Evolutionary conservation across 2,797 vertebrate genomes (phyloP).

Genomic region (Rhyacichthys aspro): DNA sequence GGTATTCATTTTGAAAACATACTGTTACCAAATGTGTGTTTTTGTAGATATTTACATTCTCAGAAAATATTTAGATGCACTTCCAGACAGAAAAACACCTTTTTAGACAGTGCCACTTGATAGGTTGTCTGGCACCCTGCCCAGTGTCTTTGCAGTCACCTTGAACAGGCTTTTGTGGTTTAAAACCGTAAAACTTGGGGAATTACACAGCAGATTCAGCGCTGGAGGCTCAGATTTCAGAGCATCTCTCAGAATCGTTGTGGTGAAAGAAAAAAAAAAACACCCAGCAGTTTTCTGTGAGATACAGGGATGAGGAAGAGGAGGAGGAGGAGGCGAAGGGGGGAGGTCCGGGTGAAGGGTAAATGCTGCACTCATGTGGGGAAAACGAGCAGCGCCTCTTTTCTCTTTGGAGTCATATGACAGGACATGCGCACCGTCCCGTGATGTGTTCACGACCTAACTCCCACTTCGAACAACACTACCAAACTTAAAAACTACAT

Average conservation of each 20-base stretch:
- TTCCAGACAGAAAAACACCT: slow-evolving; percentile 30
- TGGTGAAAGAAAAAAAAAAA: slow-evolving; percentile 48
- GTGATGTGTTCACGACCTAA: slow-evolving; percentile 43
- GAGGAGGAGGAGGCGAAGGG: neutral
- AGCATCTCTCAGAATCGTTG: slow-evolving; percentile 52
- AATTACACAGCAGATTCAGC: slow-evolving; percentile 68
- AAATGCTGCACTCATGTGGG: slow-evolving; percentile 81
- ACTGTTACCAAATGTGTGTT: slow-evolving; percentile 37
- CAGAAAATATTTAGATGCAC: slow-evolving; percentile 46
- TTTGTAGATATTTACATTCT: slow-evolving; percentile 49
- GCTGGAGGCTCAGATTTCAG: slow-evolving; percentile 65
- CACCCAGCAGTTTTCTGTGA: slow-evolving; percentile 56
- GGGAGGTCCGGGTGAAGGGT: slow-evolving; percentile 69
- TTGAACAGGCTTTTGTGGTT: slow-evolving; percentile 69
- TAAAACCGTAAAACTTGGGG: slow-evolving; percentile 64
- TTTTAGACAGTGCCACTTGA: slow-evolving; percentile 62
- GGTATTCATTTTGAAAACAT: slow-evolving; percentile 47
- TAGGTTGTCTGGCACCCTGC: slow-evolving; percentile 56
- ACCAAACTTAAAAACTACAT: no score
- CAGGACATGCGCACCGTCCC: slow-evolving; percentile 47
- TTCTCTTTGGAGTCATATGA: slow-evolving; percentile 59
- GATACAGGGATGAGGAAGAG: slow-evolving; percentile 12
- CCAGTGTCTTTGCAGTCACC: slow-evolving; percentile 72
- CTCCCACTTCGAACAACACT: neutral
- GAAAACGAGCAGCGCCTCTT: slow-evolving; percentile 64